Percentiles rank a stretch among this genome's conserved stretches.
phyloP scores from a whole-genome alignment of 1,140 invertebrate genomes.

The Drosophila nigromelanica region DNA sequence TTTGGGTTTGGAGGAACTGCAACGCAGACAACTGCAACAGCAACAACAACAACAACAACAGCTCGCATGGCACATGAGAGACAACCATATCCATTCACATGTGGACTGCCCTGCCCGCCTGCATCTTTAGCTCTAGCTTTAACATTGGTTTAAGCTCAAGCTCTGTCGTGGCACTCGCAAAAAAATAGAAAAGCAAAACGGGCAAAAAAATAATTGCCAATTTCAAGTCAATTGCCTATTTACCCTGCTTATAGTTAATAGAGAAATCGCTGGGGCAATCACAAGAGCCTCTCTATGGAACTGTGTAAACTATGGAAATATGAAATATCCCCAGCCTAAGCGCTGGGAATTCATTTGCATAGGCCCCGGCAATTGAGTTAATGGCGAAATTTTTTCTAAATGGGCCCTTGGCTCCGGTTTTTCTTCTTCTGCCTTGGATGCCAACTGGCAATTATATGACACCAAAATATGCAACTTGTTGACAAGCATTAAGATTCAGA shows the following conservation, averaged over 20 bases:
- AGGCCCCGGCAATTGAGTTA: constrained; percentile 67
- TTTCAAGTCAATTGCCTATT: constrained; percentile 82
- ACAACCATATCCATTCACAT: constrained; percentile 67
- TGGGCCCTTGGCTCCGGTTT: constrained; percentile 26
- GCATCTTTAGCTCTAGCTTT: constrained; percentile 41
- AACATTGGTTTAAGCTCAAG: constrained; percentile 40
- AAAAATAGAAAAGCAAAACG: constrained; percentile 21
- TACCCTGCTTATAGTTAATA: constrained; percentile 81
- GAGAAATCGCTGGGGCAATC: constrained; percentile 72
- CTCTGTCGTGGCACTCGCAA: constrained; percentile 25
- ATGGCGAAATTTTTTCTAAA: constrained; percentile 69
- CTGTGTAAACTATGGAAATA: constrained; percentile 38
- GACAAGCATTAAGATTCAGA: constrained; percentile 54
- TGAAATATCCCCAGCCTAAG: constrained; percentile 6
- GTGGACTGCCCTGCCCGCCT: constrained; percentile 52
- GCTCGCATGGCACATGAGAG: constrained; percentile 29
- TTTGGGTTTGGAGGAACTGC: constrained; percentile 45
- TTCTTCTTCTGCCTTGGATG: constrained; percentile 1
- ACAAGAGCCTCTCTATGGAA: constrained; percentile 20
- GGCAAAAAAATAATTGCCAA: constrained; percentile 76
- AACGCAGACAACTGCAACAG: constrained; percentile 22
- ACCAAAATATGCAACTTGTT: constrained; percentile 72
- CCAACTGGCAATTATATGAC: constrained; percentile 47
- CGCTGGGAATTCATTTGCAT: constrained; percentile 62
- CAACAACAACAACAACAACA: constrained; percentile 9